Percentiles rank a stretch among this genome's conserved stretches.
phyloP scores from a whole-genome alignment of 1,140 invertebrate species.

The Macrostomum lignano region DNA sequence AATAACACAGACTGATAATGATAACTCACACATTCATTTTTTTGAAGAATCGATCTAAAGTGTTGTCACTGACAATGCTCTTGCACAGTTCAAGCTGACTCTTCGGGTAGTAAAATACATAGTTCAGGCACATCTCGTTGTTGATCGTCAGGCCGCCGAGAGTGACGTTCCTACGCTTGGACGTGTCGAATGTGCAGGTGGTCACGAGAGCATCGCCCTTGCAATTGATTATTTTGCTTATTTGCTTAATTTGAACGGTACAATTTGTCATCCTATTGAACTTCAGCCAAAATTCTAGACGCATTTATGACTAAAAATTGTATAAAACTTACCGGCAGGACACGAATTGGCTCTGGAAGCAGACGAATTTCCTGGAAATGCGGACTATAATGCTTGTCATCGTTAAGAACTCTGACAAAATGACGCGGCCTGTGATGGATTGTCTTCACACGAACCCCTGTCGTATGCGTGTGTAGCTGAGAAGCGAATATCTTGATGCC shows the following conservation, averaged over 20 bases:
- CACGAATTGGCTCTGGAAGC: slow-evolving; percentile 41
- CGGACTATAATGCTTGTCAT: slow-evolving; percentile 77
- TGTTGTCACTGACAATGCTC: slow-evolving; percentile 19
- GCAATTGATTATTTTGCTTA: slow-evolving; percentile 4
- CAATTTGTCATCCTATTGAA: slow-evolving; percentile 1
- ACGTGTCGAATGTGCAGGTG: slow-evolving; percentile 8
- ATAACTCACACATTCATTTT: too few relatives aligned
- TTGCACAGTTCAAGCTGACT: slow-evolving; percentile 76
- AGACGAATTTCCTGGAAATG: slow-evolving; percentile 88
- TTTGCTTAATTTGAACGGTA: slow-evolving; percentile 6
- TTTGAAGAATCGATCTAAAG: slow-evolving; percentile 1
- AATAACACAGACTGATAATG: too few relatives aligned
- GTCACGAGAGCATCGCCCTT: slow-evolving; percentile 7
- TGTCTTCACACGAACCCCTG: slow-evolving; percentile 51
- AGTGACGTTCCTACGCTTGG: slow-evolving; percentile 6
- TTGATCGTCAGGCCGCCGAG: slow-evolving; percentile 55
- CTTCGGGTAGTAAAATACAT: slow-evolving; percentile 82
- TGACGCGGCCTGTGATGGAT: slow-evolving; percentile 47
- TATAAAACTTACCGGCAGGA: slow-evolving; percentile 44
- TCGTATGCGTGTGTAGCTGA: slow-evolving; percentile 80
- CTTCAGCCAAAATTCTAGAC: slow-evolving; percentile 3
- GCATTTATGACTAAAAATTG: slow-evolving; percentile 5
- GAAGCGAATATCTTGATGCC: slow-evolving; percentile 79
- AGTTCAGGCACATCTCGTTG: slow-evolving; percentile 99
- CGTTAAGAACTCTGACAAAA: slow-evolving; percentile 49